Percentiles rank a stretch among this genome's conserved stretches.
Evolutionary conservation across 2,888 invertebrate species (phyloP).

Genomic region (Toxonevra muliebris): DNA sequence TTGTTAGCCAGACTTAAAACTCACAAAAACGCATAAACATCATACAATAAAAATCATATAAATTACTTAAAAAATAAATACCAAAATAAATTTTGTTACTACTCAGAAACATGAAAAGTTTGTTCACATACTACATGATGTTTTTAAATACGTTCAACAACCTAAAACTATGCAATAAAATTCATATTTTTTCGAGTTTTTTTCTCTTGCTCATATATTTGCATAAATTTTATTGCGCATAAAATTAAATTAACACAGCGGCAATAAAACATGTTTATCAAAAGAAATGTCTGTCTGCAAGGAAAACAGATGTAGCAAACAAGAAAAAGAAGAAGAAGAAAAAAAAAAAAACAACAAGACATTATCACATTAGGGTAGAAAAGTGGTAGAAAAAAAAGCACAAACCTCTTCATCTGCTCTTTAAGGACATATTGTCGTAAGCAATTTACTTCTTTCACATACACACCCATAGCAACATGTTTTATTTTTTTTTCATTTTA

Average conservation of each 20-base stretch:
- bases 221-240: neutral
- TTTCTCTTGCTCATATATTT: neutral
- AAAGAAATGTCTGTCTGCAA: neutral
- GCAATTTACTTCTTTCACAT: neutral
- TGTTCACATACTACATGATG: neutral
- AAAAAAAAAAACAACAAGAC: too few relatives aligned
- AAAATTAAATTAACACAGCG: neutral
- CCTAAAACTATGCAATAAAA: neutral
- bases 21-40: neutral
- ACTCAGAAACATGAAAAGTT: neutral
- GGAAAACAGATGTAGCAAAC: neutral
- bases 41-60: neutral
- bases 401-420: neutral
- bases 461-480: neutral
- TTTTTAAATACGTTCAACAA: neutral
- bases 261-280: neutral
- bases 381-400: too few relatives aligned
- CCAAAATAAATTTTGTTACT: neutral
- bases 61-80: neutral
- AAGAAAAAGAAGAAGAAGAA: too few relatives aligned
- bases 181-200: neutral
- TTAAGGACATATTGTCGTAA: neutral
- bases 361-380: neutral
- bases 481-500: too few relatives aligned
- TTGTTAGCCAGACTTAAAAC: neutral